phyloP scores from a whole-genome alignment of 2,113 vertebrate genomes.

The Channa maculata region DNA sequence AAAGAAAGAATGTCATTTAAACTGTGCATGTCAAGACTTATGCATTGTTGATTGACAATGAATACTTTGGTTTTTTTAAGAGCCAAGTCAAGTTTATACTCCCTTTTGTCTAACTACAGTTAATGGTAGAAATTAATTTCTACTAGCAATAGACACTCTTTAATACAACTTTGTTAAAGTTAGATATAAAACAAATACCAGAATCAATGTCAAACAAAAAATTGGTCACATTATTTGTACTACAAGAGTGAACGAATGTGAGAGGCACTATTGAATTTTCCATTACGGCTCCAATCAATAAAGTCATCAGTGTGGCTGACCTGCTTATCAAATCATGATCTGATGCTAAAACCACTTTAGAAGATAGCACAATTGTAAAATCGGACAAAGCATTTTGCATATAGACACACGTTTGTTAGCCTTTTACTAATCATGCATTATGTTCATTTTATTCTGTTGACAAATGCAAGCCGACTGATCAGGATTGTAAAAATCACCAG shows the following conservation, averaged over 20 bases:
- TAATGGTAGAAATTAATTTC: too few species aligned
- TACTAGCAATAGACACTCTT: too few species aligned
- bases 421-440: neutral
- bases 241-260: constrained; percentile 2
- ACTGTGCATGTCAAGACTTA: neutral
- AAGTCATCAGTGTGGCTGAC: constrained; percentile 30
- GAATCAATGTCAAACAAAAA: neutral
- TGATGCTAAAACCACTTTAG: neutral
- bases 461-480: neutral
- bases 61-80: neutral
- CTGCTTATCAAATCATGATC: neutral
- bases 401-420: neutral
- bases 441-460: neutral
- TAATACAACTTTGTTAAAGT: neutral
- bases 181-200: neutral
- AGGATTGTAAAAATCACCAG: neutral
- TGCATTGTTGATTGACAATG: neutral
- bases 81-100: neutral
- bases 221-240: neutral
- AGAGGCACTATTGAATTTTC: constrained; percentile 31
- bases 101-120: too few species aligned
- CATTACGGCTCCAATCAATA: constrained; percentile 35
- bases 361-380: neutral
- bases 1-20: neutral
- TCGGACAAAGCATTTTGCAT: neutral